phyloP scores from a whole-genome alignment of 2,888 invertebrate species.

The Isoperla grammatica region DNA sequence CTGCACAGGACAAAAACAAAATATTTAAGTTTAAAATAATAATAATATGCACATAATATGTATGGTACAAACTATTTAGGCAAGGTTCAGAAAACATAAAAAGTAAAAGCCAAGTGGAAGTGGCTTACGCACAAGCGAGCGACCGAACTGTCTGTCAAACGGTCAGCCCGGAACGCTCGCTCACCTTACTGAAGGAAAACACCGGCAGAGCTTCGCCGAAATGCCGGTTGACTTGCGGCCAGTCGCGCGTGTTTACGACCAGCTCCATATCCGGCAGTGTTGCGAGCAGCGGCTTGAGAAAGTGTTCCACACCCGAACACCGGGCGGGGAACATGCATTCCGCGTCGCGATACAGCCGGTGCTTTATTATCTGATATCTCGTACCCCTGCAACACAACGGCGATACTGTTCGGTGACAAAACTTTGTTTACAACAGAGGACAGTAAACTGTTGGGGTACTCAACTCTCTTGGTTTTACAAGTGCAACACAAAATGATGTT shows the following conservation, averaged over 20 bases:
- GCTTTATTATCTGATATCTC: slow-evolving; percentile 76
- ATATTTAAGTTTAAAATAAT: no score
- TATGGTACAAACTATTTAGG: no score
- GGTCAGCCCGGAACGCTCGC: no score
- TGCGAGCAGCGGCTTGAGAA: slow-evolving; percentile 61
- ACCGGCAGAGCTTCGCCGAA: slow-evolving; percentile 64
- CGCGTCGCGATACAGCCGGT: slow-evolving; percentile 72
- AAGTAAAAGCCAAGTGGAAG: no score
- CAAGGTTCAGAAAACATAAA: no score
- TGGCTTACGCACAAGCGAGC: no score
- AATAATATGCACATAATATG: no score
- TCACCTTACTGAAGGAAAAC: slow-evolving; percentile 93
- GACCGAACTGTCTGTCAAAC: no score
- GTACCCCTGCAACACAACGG: slow-evolving; percentile 60
- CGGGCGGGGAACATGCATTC: slow-evolving; percentile 90
- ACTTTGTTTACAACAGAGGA: not conserved
- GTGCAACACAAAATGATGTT: not conserved
- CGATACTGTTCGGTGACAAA: slow-evolving; percentile 14
- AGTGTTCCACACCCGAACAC: slow-evolving; percentile 88
- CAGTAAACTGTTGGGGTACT: not conserved
- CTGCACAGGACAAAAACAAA: no score
- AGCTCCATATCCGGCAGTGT: slow-evolving; percentile 79
- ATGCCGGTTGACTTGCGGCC: slow-evolving; percentile 74
- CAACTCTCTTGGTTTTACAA: not conserved
- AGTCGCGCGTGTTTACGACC: slow-evolving; percentile 84